Base-by-base conservation (phyloP, 2,113 vertebrate species). In the Calypte anna region DNA sequence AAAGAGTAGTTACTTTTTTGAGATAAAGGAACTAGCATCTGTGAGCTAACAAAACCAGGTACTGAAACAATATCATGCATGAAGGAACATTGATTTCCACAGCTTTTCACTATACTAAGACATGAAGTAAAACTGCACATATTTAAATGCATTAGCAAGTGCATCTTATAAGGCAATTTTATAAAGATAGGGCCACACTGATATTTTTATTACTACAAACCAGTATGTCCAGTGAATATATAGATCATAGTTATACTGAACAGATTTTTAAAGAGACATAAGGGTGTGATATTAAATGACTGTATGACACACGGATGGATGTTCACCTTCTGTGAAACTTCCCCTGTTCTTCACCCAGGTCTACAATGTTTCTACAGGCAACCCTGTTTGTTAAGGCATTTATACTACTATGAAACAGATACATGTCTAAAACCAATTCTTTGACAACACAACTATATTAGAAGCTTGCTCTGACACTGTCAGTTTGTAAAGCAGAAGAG, bases 121-220 rank as follows among this genome's bases (percentile, higher is more conserved):
- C 68, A 30, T 0, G 1, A 77, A 80, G 13, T 14, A 74, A 66
- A 75, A 72, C 3, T 19, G 6, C 19, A 69, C 5, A 21, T 53
- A 90, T n/a, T 62, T 72, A 81, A 82, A 61, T 50, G 17, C 10
- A 54, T 9, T 48, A 48, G 20, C 17, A 9, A 48, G 20, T 17
- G 46, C 17, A 19, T 8, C 25, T 81, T 72, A 38, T 3, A 12
- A 77, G 24, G 9, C 0, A 0, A 50, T 79, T 82, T 55, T 46
- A 54, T 12, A 61, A 36, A 69, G 18, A 53, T 3, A 57, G 22
- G 38, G 77, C 7, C 5, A 77, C 13, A 2, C 3, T n/a, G 21
- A 15, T 28, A 82, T 21, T 64, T 72, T 43, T 58, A 74, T 20
- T 50, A 7, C 4, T 75, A 82, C 14, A 7, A 22, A 75, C 7